Evolutionary conservation across 2,888 invertebrate species (phyloP).

Genomic region (Limnephilus auricula): DNA sequence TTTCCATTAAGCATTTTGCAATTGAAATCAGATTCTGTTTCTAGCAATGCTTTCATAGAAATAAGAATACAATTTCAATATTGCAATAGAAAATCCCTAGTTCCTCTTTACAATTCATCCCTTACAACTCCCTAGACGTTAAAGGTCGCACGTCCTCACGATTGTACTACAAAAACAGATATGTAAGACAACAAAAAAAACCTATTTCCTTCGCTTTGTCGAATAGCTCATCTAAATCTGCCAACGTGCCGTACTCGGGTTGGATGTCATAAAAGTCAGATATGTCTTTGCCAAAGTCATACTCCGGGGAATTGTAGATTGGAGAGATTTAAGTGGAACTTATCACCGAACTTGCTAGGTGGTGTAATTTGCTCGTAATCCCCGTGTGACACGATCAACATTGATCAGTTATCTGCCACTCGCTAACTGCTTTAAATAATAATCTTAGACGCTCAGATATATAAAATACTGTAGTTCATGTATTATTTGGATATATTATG

Average conservation of each 20-base stretch:
- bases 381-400: slow-evolving; percentile 70
- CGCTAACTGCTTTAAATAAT: background rate
- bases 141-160: background rate
- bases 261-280: slow-evolving; percentile 83
- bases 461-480: too few relatives aligned
- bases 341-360: slow-evolving; percentile 83
- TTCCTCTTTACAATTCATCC: background rate
- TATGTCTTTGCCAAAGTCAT: slow-evolving; percentile 89
- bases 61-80: background rate
- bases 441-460: background rate
- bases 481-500: background rate
- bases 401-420: background rate
- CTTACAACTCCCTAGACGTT: background rate
- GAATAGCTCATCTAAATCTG: slow-evolving; percentile 82
- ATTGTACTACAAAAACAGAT: background rate
- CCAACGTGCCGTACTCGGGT: slow-evolving; percentile 83
- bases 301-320: slow-evolving; percentile 84
- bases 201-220: slow-evolving; percentile 76
- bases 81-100: background rate
- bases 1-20: background rate
- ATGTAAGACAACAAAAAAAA: slow-evolving; percentile 55
- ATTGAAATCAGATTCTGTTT: background rate
- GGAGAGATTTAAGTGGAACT: slow-evolving; percentile 85
- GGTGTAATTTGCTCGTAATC: slow-evolving; percentile 78
- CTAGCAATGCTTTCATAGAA: background rate